These are phyloP conservation scores for Valencia hispanica DNA, from an alignment of 2,797 vertebrate genomes.

Conservation along the genomic window DNA sequence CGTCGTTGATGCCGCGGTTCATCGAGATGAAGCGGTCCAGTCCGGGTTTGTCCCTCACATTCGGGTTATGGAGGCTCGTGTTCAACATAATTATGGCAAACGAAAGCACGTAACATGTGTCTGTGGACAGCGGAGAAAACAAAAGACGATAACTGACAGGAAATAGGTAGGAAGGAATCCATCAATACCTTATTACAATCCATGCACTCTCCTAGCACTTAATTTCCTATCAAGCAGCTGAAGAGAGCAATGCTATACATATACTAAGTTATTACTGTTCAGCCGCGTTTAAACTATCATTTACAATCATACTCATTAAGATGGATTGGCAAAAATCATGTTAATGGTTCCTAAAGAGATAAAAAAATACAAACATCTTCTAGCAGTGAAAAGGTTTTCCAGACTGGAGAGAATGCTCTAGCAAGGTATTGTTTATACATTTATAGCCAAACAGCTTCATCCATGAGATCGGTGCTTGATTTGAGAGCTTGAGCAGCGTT, in stretches of 20 bases:
- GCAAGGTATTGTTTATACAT: no score
- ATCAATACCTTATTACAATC: not conserved
- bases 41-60: slow-evolving; percentile 93
- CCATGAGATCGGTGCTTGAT: not conserved
- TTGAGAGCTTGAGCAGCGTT: not conserved
- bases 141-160: not conserved
- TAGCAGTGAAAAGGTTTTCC: no score
- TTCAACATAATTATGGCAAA: slow-evolving; percentile 98
- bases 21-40: slow-evolving; percentile 94
- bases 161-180: not conserved
- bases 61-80: slow-evolving; percentile 97
- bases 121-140: slow-evolving; percentile 68
- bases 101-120: slow-evolving; percentile 95
- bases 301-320: not conserved
- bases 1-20: slow-evolving; percentile 97
- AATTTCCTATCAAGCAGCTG: not conserved
- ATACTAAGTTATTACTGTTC: no score
- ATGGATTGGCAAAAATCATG: not conserved
- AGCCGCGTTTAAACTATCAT: not conserved
- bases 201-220: not conserved
- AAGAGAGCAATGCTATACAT: no score
- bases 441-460: no score
- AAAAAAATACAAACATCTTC: not conserved
- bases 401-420: no score
- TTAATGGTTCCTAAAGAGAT: not conserved